Percentiles rank a stretch among this genome's conserved stretches.
Conservation (phyloP, 2,797 vertebrate species). For the Poeciliopsis paucimaculata region DNA sequence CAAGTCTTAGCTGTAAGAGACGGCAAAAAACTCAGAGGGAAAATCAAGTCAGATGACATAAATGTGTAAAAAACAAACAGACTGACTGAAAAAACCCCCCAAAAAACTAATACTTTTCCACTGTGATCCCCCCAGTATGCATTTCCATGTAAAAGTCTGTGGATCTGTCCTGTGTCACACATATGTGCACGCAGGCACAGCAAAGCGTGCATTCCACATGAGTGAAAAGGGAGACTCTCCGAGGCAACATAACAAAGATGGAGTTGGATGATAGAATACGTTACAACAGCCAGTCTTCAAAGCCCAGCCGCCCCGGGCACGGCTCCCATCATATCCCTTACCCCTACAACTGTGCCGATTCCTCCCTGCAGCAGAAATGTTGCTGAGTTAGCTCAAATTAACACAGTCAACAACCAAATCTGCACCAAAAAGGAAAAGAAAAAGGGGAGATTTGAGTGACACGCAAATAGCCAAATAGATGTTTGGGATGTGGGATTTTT, state of each 20-base stretch:
- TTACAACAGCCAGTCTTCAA: conserved; percentile 71
- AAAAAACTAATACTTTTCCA: conserved; percentile 42
- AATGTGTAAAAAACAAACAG: conserved; percentile 58
- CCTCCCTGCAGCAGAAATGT: conserved; percentile 37
- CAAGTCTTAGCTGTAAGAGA: conserved; percentile 23
- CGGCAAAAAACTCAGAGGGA: conserved; percentile 29
- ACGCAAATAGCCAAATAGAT: conserved; percentile 3
- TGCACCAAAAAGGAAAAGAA: neutral
- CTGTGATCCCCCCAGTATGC: conserved; percentile 27
- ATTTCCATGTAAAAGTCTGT: neutral
- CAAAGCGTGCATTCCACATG: conserved; percentile 55
- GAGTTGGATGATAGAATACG: conserved; percentile 41
- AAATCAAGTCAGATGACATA: conserved; percentile 48
- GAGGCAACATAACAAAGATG: conserved; percentile 51
- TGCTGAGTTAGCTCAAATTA: conserved; percentile 46
- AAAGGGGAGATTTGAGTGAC: neutral
- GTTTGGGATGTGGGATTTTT: conserved; percentile 42
- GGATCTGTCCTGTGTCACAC: conserved; percentile 23
- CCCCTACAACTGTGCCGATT: conserved; percentile 3
- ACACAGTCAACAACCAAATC: conserved; percentile 20
- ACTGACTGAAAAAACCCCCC: conserved; percentile 40
- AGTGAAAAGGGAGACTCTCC: conserved; percentile 46
- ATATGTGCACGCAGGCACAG: conserved; percentile 48
- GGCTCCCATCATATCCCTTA: conserved; percentile 15
- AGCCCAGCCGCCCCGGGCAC: neutral